Conservation (phyloP, 2,888 invertebrate genomes). For the Theretra japonica region DNA sequence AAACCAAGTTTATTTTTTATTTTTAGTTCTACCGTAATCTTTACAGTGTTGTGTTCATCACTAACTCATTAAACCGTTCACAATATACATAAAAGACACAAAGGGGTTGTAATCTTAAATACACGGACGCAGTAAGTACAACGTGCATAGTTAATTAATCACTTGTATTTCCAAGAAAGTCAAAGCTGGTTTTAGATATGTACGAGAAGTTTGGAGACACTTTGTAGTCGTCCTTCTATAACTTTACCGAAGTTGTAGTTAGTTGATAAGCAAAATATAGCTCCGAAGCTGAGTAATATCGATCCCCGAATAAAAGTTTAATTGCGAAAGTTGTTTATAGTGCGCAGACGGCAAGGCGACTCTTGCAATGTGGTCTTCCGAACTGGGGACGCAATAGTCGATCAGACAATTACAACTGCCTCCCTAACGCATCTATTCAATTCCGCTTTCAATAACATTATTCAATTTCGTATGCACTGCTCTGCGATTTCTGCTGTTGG, state of each 20-base stretch:
- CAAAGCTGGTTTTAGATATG: slow-evolving; percentile 22
- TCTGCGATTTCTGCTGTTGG: not conserved
- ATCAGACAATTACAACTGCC: slow-evolving; percentile 56
- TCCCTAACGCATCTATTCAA: slow-evolving; percentile 54
- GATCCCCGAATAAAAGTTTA: slow-evolving; percentile 78
- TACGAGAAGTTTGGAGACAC: slow-evolving; percentile 37
- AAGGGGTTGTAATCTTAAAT: slow-evolving; percentile 2
- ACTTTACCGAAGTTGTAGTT: slow-evolving; percentile 50
- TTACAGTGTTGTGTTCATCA: no score
- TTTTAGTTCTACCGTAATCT: no score
- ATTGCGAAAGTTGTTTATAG: slow-evolving; percentile 80
- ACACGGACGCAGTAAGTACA: not conserved
- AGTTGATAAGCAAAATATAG: slow-evolving; percentile 69
- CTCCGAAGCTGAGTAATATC: slow-evolving; percentile 62
- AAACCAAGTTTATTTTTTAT: no score
- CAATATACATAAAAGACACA: not conserved
- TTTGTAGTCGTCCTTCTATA: slow-evolving; percentile 41
- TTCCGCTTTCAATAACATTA: slow-evolving; percentile 45
- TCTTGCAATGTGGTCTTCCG: slow-evolving; percentile 49
- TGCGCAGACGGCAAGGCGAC: slow-evolving; percentile 66
- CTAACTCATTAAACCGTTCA: no score
- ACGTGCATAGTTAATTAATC: slow-evolving; percentile 15
- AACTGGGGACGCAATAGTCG: slow-evolving; percentile 43
- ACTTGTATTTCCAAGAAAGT: slow-evolving; percentile 27
- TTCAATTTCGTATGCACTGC: slow-evolving; percentile 12